Conservation (phyloP, 1,140 invertebrate genomes). For the Lutraria rhynchaena region DNA sequence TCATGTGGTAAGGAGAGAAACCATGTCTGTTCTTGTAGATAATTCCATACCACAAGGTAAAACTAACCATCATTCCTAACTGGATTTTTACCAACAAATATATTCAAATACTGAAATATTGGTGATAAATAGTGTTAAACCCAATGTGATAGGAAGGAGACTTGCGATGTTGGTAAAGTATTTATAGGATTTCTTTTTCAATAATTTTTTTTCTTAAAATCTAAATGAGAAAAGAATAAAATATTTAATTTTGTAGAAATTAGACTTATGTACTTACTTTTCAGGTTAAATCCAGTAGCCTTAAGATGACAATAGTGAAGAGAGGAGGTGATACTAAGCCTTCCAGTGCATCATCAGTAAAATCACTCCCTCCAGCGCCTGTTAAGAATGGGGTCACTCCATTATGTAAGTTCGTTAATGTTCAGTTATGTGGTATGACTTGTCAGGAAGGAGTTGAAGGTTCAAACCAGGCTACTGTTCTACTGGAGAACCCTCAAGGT, state of each 20-base stretch:
- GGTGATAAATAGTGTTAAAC: too few relatives aligned
- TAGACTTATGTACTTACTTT: slow-evolving; percentile 34
- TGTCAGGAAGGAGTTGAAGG: slow-evolving; percentile 86
- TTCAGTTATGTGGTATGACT: slow-evolving; percentile 86
- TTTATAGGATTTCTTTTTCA: too few relatives aligned
- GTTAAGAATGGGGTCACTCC: slow-evolving; percentile 67
- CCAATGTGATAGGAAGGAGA: too few relatives aligned
- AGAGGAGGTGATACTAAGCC: slow-evolving; percentile 45
- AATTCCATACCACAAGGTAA: too few relatives aligned
- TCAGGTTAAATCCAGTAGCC: slow-evolving; percentile 68
- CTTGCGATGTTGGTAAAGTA: too few relatives aligned
- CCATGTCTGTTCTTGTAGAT: too few relatives aligned
- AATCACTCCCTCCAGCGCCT: slow-evolving; percentile 64
- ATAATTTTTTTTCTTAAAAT: too few relatives aligned
- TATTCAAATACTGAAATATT: too few relatives aligned
- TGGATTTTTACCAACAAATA: too few relatives aligned
- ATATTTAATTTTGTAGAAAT: background rate
- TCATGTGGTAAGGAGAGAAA: too few relatives aligned
- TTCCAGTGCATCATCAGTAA: slow-evolving; percentile 8
- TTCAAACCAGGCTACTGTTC: slow-evolving; percentile 85
- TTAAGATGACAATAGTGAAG: slow-evolving; percentile 68
- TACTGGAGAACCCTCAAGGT: slow-evolving; percentile 88
- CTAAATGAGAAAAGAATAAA: background rate
- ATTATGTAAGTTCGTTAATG: slow-evolving; percentile 88
- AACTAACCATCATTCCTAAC: too few relatives aligned